Base-by-base conservation (phyloP, 2,113 vertebrate species). In the Nothobranchius kuhntae region DNA sequence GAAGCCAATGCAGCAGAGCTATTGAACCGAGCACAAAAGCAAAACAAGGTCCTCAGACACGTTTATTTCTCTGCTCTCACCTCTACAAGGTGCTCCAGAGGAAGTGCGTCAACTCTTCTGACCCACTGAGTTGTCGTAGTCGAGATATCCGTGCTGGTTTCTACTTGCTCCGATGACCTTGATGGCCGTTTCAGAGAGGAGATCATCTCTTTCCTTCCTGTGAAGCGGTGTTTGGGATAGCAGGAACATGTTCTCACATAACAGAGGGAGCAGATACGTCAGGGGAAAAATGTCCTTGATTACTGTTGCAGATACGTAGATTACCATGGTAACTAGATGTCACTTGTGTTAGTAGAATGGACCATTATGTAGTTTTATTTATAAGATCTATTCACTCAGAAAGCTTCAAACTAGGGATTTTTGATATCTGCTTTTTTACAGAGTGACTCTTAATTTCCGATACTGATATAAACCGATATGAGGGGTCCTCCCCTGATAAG, bases 1-100 rank as follows among this genome's bases (percentile, higher is more conserved):
- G 56, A 65, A 90, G 68, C 71, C 83, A 75, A 21, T 87, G 81
- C 85, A 83, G 87, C 83, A 86, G 7, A 65, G 83, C 74, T 78
- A 70, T 83, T 9, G 81, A 86, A 69, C 69, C 68, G 9, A 40
- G 3, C 56, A 53, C 57, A 14, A 68, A 75, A 83, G 68, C 54
- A 52, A 36, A 68, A 53, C 76, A 64, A 61, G 3, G 11, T 42
- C 30, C 65, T 53, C 51, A 45, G 58, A 58, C 66, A 60, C 13
- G 11, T 55, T 21, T 14, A 48, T 65, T 15, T 42, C 61, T 63
- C 51, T n/a, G 45, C 61, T 60, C 65, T 73, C 42, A 68, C 71
- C 62, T 58, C 47, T 0, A 61, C 11, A n/a, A 17, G 63, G 57
- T 46, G 9, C 13, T 57, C 14, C 1, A n/a, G 50, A 61, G 61